These are phyloP conservation scores for Manis javanica DNA, from an alignment of 2,797 vertebrate genomes.

Conservation along the genomic window DNA sequence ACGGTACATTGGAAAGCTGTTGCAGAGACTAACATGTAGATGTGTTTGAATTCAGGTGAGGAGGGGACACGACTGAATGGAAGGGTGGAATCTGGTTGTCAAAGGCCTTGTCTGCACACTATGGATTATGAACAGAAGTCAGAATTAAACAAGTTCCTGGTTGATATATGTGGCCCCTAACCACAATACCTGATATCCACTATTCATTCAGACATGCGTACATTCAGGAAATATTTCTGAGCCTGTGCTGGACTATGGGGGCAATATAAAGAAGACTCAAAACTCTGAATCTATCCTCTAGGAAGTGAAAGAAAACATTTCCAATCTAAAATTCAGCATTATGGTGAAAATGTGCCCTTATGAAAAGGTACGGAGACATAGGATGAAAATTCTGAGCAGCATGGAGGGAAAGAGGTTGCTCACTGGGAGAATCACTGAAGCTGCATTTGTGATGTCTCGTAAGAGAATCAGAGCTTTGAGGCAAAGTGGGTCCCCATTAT, in stretches of 20 bases:
- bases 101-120: neutral
- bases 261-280: neutral
- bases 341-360: neutral
- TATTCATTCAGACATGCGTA: neutral
- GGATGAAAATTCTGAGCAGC: neutral
- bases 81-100: neutral
- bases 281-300: neutral
- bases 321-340: neutral
- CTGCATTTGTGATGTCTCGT: neutral
- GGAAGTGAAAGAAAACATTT: slow-evolving; percentile 21
- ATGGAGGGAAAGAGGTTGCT: neutral
- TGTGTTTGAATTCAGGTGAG: neutral
- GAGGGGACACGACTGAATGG: fast-evolving
- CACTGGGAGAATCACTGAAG: neutral
- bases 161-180: neutral
- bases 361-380: neutral
- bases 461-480: neutral
- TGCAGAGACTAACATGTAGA: fast-evolving
- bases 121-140: neutral
- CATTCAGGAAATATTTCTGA: neutral
- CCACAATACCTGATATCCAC: fast-evolving
- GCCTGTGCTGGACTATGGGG: neutral
- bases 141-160: neutral
- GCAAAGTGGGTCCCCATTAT: neutral
- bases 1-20: neutral